Conservation (phyloP, 2,888 invertebrate genomes). For the Philonicus albiceps region DNA sequence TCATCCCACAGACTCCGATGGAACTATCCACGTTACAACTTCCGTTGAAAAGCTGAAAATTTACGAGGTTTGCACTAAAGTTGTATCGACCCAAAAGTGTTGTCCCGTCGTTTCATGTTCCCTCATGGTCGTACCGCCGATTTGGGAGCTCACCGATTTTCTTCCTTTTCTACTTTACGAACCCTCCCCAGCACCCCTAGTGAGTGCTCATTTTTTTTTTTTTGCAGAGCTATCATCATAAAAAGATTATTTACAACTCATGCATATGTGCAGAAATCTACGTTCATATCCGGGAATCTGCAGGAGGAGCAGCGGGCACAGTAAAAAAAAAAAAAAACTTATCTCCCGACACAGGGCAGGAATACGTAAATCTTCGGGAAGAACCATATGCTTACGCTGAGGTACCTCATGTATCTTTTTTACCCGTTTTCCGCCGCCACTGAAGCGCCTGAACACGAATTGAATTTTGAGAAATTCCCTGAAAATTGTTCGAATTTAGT, state of each 20-base stretch:
- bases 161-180: background rate
- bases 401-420: background rate
- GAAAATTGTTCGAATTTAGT: background rate
- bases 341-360: background rate
- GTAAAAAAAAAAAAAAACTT: slow-evolving; percentile 22
- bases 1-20: background rate
- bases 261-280: slow-evolving; percentile 10
- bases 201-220: background rate
- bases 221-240: slow-evolving; percentile 13
- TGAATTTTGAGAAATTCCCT: background rate
- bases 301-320: background rate
- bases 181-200: background rate
- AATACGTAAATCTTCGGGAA: slow-evolving; percentile 20
- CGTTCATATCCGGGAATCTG: slow-evolving; percentile 4
- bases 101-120: background rate
- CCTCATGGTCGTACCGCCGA: background rate
- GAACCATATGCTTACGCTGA: background rate
- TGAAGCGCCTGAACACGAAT: background rate
- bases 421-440: background rate
- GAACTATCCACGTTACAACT: background rate
- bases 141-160: background rate
- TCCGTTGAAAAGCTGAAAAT: background rate
- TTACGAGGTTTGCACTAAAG: background rate
- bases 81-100: background rate
- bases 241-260: slow-evolving; percentile 30